phyloP scores from a whole-genome alignment of 1,140 invertebrate species.

The Drosophila albomicans region DNA sequence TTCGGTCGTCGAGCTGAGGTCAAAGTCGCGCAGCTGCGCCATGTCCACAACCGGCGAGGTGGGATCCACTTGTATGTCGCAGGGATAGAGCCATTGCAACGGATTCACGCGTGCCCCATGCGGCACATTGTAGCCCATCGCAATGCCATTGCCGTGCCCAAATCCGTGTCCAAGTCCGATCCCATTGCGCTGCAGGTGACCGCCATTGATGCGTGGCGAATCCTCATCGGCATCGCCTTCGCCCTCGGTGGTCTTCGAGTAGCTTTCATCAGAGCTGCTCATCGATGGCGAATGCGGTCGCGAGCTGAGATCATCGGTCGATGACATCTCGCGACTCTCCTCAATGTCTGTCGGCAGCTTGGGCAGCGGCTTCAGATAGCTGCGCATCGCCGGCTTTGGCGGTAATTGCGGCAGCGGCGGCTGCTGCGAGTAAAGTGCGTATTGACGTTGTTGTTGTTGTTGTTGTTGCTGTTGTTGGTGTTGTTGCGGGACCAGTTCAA shows the following conservation, averaged over 20 bases:
- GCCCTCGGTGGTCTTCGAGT: constrained; percentile 89
- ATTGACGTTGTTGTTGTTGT: constrained; percentile 86
- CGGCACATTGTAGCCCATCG: constrained; percentile 28
- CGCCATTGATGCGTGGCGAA: constrained; percentile 68
- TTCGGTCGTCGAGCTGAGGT: constrained; percentile 84
- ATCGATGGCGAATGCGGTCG: constrained; percentile 91
- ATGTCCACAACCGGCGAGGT: constrained; percentile 77
- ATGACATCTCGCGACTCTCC: constrained; percentile 86
- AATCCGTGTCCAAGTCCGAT: constrained; percentile 1
- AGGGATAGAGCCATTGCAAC: constrained; percentile 87
- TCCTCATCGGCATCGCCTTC: constrained; percentile 82
- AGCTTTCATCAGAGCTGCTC: constrained; percentile 92
- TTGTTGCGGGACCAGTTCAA: constrained; percentile 83
- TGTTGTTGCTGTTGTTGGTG: constrained; percentile 70
- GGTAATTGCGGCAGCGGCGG: constrained; percentile 69
- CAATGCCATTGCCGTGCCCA: constrained; percentile 9
- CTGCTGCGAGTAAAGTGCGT: constrained; percentile 82
- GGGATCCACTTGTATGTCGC: constrained; percentile 87
- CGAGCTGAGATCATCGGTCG: constrained; percentile 92
- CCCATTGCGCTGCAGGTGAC: constrained; percentile 60
- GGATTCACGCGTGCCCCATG: constrained; percentile 66
- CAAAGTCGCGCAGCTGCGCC: constrained; percentile 76
- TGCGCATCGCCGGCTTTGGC: constrained; percentile 61
- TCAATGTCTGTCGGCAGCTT: constrained; percentile 85
- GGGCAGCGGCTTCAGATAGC: constrained; percentile 86